These are phyloP conservation scores for Melanotaenia boesemani DNA, from an alignment of 2,797 vertebrate genomes.

Conservation along the genomic window DNA sequence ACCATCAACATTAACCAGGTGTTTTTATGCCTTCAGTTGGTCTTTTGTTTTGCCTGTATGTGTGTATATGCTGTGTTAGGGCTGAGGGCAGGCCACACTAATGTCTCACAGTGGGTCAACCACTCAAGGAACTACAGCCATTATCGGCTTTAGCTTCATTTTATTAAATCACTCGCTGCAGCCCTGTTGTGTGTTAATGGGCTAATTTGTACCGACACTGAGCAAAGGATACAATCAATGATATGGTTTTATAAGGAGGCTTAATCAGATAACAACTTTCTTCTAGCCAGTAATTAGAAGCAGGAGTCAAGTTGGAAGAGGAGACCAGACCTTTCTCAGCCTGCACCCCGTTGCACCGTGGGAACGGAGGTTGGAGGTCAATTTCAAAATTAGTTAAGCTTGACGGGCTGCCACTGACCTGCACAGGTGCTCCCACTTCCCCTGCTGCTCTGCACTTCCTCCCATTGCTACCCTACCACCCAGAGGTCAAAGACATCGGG, in stretches of 20 bases:
- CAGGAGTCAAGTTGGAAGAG: slow-evolving; percentile 83
- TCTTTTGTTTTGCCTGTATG: not conserved
- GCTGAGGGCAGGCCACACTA: slow-evolving; percentile 45
- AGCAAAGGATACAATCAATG: slow-evolving; percentile 88
- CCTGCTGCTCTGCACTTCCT: slow-evolving; percentile 86
- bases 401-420: slow-evolving; percentile 88
- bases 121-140: slow-evolving; percentile 70
- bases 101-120: slow-evolving; percentile 79
- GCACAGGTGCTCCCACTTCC: slow-evolving; percentile 90
- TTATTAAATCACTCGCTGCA: slow-evolving; percentile 76
- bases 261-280: slow-evolving; percentile 91
- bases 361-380: slow-evolving; percentile 90
- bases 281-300: slow-evolving; percentile 89
- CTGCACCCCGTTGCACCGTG: slow-evolving; percentile 78
- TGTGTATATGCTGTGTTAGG: not conserved
- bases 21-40: not conserved
- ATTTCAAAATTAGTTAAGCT: slow-evolving; percentile 91
- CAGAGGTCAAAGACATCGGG: slow-evolving; percentile 80
- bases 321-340: slow-evolving; percentile 64
- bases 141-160: slow-evolving; percentile 78
- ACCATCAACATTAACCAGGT: slow-evolving; percentile 21
- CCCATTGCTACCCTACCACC: slow-evolving; percentile 62
- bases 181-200: slow-evolving; percentile 88
- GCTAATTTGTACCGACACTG: slow-evolving; percentile 91
- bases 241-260: slow-evolving; percentile 76